Percentiles rank a stretch among this genome's conserved stretches.
Evolutionary conservation across 2,113 vertebrate genomes (phyloP).

Genomic region (Castor canadensis): DNA sequence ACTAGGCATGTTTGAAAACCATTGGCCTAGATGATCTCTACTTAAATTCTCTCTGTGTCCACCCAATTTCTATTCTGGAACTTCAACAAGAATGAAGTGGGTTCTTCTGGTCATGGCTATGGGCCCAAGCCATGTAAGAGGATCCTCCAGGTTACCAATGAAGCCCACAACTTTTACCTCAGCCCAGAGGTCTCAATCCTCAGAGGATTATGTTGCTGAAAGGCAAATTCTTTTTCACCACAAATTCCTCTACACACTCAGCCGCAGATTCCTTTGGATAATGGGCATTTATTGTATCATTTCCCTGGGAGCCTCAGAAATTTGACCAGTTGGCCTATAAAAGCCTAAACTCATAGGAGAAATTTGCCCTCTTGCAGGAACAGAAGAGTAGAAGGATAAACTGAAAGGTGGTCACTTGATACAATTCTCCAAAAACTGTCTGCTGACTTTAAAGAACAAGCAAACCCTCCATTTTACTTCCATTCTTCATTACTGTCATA

Average conservation of each 20-base stretch:
- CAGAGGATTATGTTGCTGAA: conserved; percentile 30
- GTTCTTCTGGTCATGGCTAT: background rate
- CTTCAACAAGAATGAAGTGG: background rate
- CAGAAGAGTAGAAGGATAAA: conserved; percentile 35
- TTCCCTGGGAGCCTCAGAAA: conserved; percentile 48
- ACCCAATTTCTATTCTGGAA: conserved; percentile 24
- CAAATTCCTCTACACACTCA: conserved; percentile 37
- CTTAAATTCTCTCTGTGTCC: background rate
- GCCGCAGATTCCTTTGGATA: conserved; percentile 50
- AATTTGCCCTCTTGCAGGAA: background rate
- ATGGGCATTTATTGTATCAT: conserved; percentile 42
- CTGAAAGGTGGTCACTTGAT: background rate
- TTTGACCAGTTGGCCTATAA: background rate
- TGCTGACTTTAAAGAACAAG: conserved; percentile 20
- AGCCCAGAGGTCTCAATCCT: conserved; percentile 18
- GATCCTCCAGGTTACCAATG: background rate
- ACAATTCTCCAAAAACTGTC: background rate
- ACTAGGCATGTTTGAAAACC: background rate
- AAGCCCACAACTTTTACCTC: conserved; percentile 16
- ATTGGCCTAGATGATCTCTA: background rate
- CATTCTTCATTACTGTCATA: background rate
- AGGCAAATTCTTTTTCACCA: conserved; percentile 55
- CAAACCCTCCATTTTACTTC: background rate
- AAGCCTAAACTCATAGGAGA: background rate
- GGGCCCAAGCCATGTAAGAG: background rate